A percentile compares a stretch with the other conserved stretches of the same genome.
Conservation (phyloP, 2,797 vertebrate genomes). For the Crenichthys baileyi region DNA sequence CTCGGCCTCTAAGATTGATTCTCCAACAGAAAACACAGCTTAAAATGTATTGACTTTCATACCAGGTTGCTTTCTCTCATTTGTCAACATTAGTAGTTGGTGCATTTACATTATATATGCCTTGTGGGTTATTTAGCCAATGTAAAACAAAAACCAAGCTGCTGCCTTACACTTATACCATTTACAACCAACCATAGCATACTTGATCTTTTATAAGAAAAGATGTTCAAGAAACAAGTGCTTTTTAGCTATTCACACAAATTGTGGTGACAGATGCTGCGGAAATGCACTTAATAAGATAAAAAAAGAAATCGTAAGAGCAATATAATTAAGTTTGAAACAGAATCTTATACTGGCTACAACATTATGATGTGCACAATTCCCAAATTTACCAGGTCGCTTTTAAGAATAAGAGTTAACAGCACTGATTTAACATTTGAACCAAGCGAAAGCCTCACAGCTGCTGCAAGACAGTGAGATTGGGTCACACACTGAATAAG, state of each 20-base stretch:
- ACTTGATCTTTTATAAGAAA: no score
- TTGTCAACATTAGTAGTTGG: neutral
- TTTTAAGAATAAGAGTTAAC: neutral
- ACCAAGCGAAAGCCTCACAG: conserved; percentile 47
- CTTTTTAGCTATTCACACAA: neutral
- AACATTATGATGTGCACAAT: neutral
- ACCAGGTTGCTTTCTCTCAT: neutral
- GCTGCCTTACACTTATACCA: neutral
- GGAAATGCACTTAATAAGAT: neutral
- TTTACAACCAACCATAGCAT: neutral
- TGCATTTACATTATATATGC: neutral
- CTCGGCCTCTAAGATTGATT: neutral
- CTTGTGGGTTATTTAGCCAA: neutral
- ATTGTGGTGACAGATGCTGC: neutral
- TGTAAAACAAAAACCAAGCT: conserved; percentile 1
- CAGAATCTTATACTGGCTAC: neutral
- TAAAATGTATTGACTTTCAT: neutral
- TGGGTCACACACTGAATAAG: conserved; percentile 62
- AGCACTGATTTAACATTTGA: conserved; percentile 22
- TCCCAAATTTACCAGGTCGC: neutral
- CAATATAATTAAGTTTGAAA: neutral
- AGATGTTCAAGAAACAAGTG: neutral
- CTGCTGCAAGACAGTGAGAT: conserved; percentile 11
- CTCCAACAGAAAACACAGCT: neutral
- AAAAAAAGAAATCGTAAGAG: neutral